Base-by-base conservation (phyloP, 2,797 vertebrate species). In the Falco concolor region DNA sequence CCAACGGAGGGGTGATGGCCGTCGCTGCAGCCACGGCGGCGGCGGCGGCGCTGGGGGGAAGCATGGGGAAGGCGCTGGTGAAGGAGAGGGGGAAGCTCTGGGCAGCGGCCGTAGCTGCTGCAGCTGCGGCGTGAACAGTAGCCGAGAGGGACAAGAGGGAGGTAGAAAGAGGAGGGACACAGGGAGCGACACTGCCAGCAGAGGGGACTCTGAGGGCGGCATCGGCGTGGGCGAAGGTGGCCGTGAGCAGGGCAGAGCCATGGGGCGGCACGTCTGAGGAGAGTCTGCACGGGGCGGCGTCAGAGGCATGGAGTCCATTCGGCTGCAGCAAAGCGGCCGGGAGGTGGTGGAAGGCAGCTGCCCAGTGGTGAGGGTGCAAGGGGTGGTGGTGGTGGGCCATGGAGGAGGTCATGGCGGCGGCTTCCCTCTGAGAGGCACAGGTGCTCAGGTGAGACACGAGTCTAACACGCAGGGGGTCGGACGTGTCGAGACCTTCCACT, bases 401-500 rank as follows among this genome's bases (percentile, higher is more conserved):
- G 44, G 98, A 98, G 17, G 98, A 98, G 13, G 98, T 98, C 98
- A 99, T 98, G 12, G 98, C 98, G 1, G 98, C 98, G 0, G 98
- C 98, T 93, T 99, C 99, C 36, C 98, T 97, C 92, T 99, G 99
- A 12, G 99, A 98, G 84, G 98, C 98, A 5, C 99, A 99, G 60
- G 98, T 98, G 95, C 98, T 98, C 78, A 99, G 99, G 97, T 99
- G 99, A 34, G 99, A 99, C 59, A 99, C 98, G 5, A 99, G 98
- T 28, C 99, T 98, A 84, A 98, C 97, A 0, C 98, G 98, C 64
- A 99, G 98, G 0, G 99, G 99, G 84, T 99, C 98, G 0, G 98
- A 90, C 1, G 98, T 98, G 97, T 99, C 99, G 84, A 99, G 98
- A 50, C 98, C 98, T 97, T 99, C 99, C 97, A 99, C 98, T 0